Conservation (phyloP, 2,888 invertebrate species). For the Eudemis profundana region DNA sequence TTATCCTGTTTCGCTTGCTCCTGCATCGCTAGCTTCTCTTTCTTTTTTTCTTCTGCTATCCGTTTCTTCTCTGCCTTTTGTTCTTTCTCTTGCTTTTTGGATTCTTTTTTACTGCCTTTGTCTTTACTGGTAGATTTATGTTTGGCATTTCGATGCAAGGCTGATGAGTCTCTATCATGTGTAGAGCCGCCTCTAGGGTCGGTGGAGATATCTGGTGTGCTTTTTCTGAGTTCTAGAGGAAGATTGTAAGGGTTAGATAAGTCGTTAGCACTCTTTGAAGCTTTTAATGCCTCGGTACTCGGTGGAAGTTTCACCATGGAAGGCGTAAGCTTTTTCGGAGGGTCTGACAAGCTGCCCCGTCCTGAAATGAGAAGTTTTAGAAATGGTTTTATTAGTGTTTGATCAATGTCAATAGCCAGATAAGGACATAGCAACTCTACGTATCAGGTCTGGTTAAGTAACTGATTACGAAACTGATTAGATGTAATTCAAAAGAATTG, state of each 20-base stretch:
- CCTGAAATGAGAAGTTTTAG: conserved; percentile 55
- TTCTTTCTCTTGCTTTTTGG: conserved; percentile 60
- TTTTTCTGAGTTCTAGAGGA: conserved; percentile 55
- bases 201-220: conserved; percentile 60
- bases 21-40: conserved; percentile 56
- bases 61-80: conserved; percentile 67
- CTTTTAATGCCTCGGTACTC: conserved; percentile 48
- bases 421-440: conserved; percentile 16
- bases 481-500: too few species aligned
- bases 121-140: conserved; percentile 47
- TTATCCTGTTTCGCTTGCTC: conserved; percentile 64
- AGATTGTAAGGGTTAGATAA: conserved; percentile 52
- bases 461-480: conserved; percentile 4
- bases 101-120: conserved; percentile 51
- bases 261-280: conserved; percentile 65
- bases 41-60: conserved; percentile 59
- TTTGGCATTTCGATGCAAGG: conserved; percentile 46
- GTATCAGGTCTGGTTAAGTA: conserved; percentile 12
- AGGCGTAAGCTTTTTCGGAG: conserved; percentile 58
- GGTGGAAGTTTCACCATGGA: conserved; percentile 59
- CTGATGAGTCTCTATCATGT: conserved; percentile 33
- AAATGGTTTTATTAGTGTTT: conserved; percentile 12
- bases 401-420: conserved; percentile 28
- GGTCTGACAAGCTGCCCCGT: conserved; percentile 52
- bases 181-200: conserved; percentile 57